Base-by-base conservation (phyloP, 2,797 vertebrate species). In the Mus caroli region DNA sequence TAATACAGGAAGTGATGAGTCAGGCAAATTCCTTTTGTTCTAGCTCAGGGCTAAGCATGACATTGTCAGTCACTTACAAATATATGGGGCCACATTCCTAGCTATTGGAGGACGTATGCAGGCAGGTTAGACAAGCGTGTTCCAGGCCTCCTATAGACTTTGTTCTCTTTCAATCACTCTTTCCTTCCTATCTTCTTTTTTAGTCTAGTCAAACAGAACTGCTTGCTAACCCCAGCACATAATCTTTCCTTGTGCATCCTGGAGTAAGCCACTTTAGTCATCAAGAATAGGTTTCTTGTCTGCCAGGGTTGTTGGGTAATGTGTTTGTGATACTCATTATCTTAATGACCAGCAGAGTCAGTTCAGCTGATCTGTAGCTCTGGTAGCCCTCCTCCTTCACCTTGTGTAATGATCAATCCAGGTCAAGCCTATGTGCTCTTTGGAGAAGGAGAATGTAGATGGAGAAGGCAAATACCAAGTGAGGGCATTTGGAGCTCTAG, bases 261-360 rank as follows among this genome's bases (percentile, higher is more conserved):
- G 2, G 24, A 84, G 92, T 93, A 90, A 87, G 82, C 26, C 37
- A 69, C 37, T 77, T 58, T 58, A 92, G 69, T 90, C 78, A 93
- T 71, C 17, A 54, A 58, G 52, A 90, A 96, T 50, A 50, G 69
- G 54, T 52, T 93, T 91, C 90, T 80, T 76, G 43, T 91, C 95
- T 37, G n/a, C 76, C 43, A 60, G 91, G 67, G 88, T 37, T 50
- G 76, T 40, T 94, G 71, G 88, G 77, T 82, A 97, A 96, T 9
- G 34, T 87, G 15, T 88, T 56, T 82, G 56, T 82, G 77, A 94
- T 26, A 64, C 13, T 50, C 50, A 75, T 95, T 83, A 92, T 94
- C 94, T 95, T 85, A 91, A 6, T 79, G 73, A 89, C 82, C 22
- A 76, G 43, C 52, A 88, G 37, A 92, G 58, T 11, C 54, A 89